These are phyloP conservation scores for Synergus laeviventris DNA, from an alignment of 2,888 invertebrate species.

Conservation along the genomic window DNA sequence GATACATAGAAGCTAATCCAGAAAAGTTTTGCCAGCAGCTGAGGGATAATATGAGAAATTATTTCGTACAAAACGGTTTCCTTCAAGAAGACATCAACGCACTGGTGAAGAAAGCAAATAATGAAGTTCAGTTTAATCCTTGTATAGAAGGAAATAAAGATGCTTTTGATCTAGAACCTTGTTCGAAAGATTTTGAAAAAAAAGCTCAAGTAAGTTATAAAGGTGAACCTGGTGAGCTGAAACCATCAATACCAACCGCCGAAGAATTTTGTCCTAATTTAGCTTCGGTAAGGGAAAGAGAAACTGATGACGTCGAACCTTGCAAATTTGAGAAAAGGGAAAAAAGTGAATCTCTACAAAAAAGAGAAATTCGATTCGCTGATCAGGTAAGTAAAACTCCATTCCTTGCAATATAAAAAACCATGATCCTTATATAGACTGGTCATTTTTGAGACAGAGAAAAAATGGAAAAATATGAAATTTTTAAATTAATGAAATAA, in stretches of 20 bases:
- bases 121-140: constrained; percentile 33
- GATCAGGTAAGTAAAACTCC: not conserved
- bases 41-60: constrained; percentile 82
- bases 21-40: constrained; percentile 84
- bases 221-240: constrained; percentile 40
- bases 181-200: constrained; percentile 41
- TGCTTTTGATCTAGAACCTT: not conserved
- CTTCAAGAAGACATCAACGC: constrained; percentile 79
- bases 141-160: constrained; percentile 34
- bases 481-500: too few relatives aligned
- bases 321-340: not conserved
- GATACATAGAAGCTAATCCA: constrained; percentile 85
- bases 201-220: constrained; percentile 48
- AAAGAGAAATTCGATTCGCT: not conserved
- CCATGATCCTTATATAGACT: too few relatives aligned
- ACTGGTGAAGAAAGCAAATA: constrained; percentile 22
- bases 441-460: too few relatives aligned
- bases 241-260: not conserved
- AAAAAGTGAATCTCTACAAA: not conserved
- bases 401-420: not conserved
- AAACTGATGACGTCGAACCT: not conserved
- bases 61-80: constrained; percentile 82
- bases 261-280: not conserved
- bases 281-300: not conserved
- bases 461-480: too few relatives aligned